Evolutionary conservation across 1,140 invertebrate species (phyloP).

Genomic region (Cyclargus thomasi): DNA sequence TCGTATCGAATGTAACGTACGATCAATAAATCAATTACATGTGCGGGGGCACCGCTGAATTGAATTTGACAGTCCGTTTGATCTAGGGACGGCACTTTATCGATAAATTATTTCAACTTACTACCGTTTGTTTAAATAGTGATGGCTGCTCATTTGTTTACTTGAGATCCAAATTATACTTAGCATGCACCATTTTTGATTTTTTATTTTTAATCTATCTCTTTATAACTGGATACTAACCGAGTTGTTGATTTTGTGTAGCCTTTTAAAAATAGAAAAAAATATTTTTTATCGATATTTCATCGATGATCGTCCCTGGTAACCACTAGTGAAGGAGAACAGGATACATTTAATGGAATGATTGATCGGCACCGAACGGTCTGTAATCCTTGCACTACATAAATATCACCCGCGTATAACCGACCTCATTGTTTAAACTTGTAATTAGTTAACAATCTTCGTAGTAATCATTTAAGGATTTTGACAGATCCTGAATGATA

Average conservation of each 20-base stretch:
- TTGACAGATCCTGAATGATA: too few species aligned
- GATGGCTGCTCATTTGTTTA: neutral
- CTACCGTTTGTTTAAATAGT: conserved; percentile 2
- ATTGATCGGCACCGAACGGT: conserved; percentile 70
- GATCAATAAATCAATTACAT: conserved; percentile 75
- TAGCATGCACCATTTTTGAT: neutral
- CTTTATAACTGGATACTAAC: too few species aligned
- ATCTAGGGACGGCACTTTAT: conserved; percentile 49
- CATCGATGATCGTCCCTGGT: conserved; percentile 29
- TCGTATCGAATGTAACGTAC: conserved; percentile 71
- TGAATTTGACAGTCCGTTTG: conserved; percentile 69
- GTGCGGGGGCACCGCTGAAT: conserved; percentile 67
- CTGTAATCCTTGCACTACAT: conserved; percentile 73
- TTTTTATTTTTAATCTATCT: too few species aligned
- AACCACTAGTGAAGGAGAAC: conserved; percentile 58
- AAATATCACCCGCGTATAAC: conserved; percentile 51
- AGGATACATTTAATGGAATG: conserved; percentile 74
- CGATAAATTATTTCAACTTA: conserved; percentile 29
- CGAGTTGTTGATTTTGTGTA: neutral
- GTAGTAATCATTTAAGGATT: neutral
- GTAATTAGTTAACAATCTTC: conserved; percentile 26
- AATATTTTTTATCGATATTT: conserved; percentile 6
- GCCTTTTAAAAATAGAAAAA: neutral
- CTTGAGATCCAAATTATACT: neutral
- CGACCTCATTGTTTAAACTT: conserved; percentile 23